Evolutionary conservation across 2,888 invertebrate species (phyloP), one percentile per base, ranked within the genome.

Genomic region (Polyommatus icarus): DNA sequence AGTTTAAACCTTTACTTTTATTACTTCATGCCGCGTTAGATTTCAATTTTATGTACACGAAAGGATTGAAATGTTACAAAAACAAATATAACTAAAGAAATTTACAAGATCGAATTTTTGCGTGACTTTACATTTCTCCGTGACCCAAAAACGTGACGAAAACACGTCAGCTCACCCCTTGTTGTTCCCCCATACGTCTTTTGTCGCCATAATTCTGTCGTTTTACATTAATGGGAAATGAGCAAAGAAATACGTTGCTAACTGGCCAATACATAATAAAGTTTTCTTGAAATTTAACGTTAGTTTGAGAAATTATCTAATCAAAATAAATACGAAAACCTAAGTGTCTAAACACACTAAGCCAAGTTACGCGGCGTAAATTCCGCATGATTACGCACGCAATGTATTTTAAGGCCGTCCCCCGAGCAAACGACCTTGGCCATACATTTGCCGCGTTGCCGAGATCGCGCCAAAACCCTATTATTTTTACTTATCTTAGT

Each of bases 141-240:
- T 90, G 91, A 91, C 91, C 91, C 84, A 86, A 84, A 90, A 88
- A 89, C 87, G 82, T 83, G 83, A 84, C 86, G 85, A 85, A 84
- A 83, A 84, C 87, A 84, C 85, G 85, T 87, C 72, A 75, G 79
- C 82, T 84, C 84, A 81, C 83, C 83, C 86, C 85, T 87, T 86
- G 86, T 83, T 81, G 76, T 76, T 57, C 78, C 57, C 78, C 76
- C 76, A 50, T 18, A 76, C 76, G 50, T 76, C 78, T 46, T 78
- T 76, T 73, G 78, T 61, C 72, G 75, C 75, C 50, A 75, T 75
- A 32, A 75, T 75, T 75, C 54, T 75, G 46, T 15, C 20, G 59
- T 61, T 61, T 50, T 75, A 75, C 20, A 50, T 50, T 75, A 29
- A 75, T 18, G 18, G 29, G 29, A 54, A 75, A 75, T 12, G 15